These are phyloP conservation scores for Bombus ignitus DNA, from an alignment of 1,140 invertebrate species.

Conservation along the genomic window DNA sequence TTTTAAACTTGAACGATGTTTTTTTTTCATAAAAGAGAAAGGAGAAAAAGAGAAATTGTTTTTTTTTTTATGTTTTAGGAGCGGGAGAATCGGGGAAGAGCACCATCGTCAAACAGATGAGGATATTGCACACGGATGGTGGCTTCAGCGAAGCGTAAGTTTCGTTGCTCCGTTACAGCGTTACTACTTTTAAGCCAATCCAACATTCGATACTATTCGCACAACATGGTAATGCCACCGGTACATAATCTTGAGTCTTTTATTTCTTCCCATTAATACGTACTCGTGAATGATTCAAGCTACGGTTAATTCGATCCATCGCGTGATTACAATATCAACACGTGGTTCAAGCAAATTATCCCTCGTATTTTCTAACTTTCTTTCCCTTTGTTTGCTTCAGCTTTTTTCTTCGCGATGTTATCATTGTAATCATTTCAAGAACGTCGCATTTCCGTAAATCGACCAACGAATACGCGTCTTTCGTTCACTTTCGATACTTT, in stretches of 20 bases:
- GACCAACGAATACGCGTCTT: not conserved
- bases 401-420: not conserved
- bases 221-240: not conserved
- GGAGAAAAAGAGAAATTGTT: conserved; percentile 4
- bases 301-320: conserved; percentile 13
- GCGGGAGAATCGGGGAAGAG: conserved; percentile 99
- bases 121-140: conserved; percentile 99
- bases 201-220: not conserved
- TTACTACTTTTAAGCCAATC: not conserved
- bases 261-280: not conserved
- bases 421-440: not conserved
- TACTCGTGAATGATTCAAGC: conserved; percentile 47
- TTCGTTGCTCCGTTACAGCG: conserved; percentile 33
- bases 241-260: not conserved
- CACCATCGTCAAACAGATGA: conserved; percentile 99
- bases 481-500: not conserved
- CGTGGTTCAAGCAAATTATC: conserved; percentile 14
- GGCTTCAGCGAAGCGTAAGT: conserved; percentile 93
- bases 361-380: not conserved
- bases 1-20: not conserved
- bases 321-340: conserved; percentile 41
- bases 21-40: not conserved
- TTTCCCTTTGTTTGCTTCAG: not conserved
- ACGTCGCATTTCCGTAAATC: not conserved
- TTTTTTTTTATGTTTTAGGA: conserved; percentile 82